Evolutionary conservation across 2,888 invertebrate genomes (phyloP).

Genomic region (Xiphydria camelus): DNA sequence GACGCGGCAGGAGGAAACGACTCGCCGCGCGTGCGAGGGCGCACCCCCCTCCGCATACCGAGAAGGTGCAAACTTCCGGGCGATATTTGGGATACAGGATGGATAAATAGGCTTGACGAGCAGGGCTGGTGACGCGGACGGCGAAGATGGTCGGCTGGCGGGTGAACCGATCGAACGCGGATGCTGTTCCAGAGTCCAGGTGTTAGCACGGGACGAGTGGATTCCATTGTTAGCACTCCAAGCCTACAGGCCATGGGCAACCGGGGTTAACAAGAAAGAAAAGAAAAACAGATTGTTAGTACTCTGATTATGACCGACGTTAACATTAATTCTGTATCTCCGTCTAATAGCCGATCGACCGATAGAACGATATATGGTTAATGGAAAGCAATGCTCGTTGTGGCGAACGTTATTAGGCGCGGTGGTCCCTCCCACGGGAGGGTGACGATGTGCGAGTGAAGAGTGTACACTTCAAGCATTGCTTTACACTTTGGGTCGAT

Average conservation of each 20-base stretch:
- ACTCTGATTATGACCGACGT: constrained; percentile 52
- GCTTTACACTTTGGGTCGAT: constrained; percentile 30
- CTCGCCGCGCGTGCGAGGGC: no score
- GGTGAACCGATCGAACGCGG: constrained; percentile 49
- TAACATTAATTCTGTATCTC: constrained; percentile 41
- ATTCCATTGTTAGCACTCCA: constrained; percentile 72
- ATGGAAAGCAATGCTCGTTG: constrained; percentile 45
- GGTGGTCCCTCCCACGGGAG: neutral
- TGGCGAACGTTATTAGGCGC: neutral
- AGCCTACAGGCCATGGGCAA: constrained; percentile 68
- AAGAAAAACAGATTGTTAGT: constrained; percentile 75
- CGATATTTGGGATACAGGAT: constrained; percentile 44
- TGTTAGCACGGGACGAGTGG: constrained; percentile 59
- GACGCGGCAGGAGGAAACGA: no score
- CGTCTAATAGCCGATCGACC: constrained; percentile 43
- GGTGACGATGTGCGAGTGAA: neutral
- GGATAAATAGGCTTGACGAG: constrained; percentile 48
- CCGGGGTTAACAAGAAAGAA: constrained; percentile 69
- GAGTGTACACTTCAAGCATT: constrained; percentile 29
- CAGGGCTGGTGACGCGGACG: constrained; percentile 57
- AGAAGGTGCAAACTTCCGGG: no score
- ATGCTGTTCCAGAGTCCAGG: constrained; percentile 57
- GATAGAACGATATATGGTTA: constrained; percentile 48
- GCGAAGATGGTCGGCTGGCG: constrained; percentile 51
- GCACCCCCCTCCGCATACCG: no score